Evolutionary conservation across 2,113 vertebrate genomes (phyloP).

Genomic region (Pedetes capensis): DNA sequence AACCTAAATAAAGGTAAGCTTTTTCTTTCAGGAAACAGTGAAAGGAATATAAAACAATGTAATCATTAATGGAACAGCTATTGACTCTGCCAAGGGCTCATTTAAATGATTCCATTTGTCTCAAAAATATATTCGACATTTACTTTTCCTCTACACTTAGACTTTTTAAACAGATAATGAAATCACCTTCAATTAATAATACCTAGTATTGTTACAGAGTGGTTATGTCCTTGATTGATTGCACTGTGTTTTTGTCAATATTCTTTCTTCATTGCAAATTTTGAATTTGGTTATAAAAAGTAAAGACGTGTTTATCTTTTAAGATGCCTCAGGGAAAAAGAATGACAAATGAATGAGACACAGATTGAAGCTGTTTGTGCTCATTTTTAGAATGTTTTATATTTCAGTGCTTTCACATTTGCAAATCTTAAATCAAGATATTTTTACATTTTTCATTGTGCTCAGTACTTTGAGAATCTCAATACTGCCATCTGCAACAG

Average conservation of each 20-base stretch:
- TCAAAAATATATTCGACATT: conserved; percentile 50
- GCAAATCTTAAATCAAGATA: conserved; percentile 49
- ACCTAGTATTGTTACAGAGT: not conserved
- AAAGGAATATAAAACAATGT: conserved; percentile 34
- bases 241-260: conserved; percentile 37
- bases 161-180: conserved; percentile 46
- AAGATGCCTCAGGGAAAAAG: conserved; percentile 26
- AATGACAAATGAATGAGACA: conserved; percentile 28
- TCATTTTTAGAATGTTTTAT: conserved; percentile 56
- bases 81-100: conserved; percentile 47
- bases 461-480: not conserved
- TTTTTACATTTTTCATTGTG: conserved; percentile 12
- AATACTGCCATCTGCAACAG: not conserved
- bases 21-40: conserved; percentile 30
- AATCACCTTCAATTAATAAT: conserved; percentile 60
- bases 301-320: conserved; percentile 52
- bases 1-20: conserved; percentile 21
- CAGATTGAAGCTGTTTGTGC: not conserved
- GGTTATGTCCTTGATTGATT: not conserved
- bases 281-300: conserved; percentile 56
- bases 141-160: conserved; percentile 40
- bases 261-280: conserved; percentile 42
- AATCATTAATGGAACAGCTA: conserved; percentile 59
- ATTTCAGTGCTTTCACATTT: conserved; percentile 35
- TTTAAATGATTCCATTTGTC: conserved; percentile 46